Base-by-base conservation (phyloP, 1,140 invertebrate genomes). In the Drosophila busckii region DNA sequence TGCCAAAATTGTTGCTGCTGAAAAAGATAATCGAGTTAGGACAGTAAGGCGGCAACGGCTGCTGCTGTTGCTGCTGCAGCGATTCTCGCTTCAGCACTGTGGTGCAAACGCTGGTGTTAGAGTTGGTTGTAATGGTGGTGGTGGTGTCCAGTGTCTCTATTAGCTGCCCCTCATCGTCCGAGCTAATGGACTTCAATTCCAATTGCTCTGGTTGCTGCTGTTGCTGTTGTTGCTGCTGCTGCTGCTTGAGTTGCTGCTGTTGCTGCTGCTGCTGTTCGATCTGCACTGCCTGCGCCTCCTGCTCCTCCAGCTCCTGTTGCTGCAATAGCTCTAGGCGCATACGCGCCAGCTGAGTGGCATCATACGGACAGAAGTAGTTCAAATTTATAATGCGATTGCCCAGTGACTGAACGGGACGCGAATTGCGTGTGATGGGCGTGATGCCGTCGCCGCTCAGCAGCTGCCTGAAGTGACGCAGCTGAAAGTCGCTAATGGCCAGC, bases 401-500 rank as follows among this genome's bases (percentile, higher is more conserved):
- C 0, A 88, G 32, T 10, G 65, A 58, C 65, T 90, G 90, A 2
- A 90, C 89, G 0, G 89, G 89, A 13, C 89, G 87, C 15, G 87
- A 87, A 56, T 90, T 90, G 2, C 67, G 65, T 2, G 88, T 58
- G 2, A 88, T 87, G 2, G 73, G 83, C 3, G 78, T 65, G 0
- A 86, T 68, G 2, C 84, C 84, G 9, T 89, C 83, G 4, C 42
- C 35, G 2, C 87, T 86, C 4, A 80, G 73, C 8, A 91, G 65
- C 68, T 89, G 87, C 3, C 90, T 83, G 60, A 91, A 90, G 70
- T 90, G 78, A 8, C 70, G 71, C 25, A 87, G 41, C 44, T 87
- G 82, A 2, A 69, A 75, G 17, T 89, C 85, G 0, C 93, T 94
- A 19, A 95, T 89, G 48, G 91, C 86, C 20, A 96, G 88, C 0